phyloP scores from a whole-genome alignment of 2,797 vertebrate genomes.

The Argyrosomus regius region DNA sequence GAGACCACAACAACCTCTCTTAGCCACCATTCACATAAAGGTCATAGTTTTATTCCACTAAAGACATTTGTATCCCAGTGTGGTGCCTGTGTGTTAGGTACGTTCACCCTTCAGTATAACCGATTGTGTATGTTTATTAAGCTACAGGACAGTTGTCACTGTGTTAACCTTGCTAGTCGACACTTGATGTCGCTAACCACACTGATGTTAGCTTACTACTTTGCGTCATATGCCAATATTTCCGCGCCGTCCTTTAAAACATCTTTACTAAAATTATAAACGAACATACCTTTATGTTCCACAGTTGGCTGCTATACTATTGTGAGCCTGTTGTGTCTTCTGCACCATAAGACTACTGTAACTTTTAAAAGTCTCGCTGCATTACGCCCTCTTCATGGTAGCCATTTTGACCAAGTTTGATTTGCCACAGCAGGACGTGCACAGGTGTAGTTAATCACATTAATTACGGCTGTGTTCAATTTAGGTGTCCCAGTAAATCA shows the following conservation, averaged over 20 bases:
- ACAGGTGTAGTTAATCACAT: constrained; percentile 9
- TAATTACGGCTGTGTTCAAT: background rate
- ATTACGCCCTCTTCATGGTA: background rate
- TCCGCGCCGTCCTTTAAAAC: rapidly evolving
- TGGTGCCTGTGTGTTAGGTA: too few species aligned
- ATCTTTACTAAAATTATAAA: background rate
- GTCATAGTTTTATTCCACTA: background rate
- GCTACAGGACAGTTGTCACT: background rate
- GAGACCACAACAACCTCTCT: background rate
- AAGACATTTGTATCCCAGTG: background rate
- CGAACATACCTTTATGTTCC: background rate
- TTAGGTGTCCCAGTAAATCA: background rate
- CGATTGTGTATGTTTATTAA: background rate
- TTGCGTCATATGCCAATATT: background rate
- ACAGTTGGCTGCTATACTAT: background rate
- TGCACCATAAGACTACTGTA: too few species aligned
- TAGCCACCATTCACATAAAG: background rate
- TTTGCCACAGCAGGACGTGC: background rate
- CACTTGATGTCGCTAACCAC: background rate
- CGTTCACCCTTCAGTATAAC: background rate
- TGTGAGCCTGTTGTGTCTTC: background rate
- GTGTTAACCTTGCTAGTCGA: background rate
- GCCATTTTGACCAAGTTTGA: background rate
- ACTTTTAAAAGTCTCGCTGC: background rate
- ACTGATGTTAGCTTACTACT: background rate